phyloP scores from a whole-genome alignment of 1,140 invertebrate genomes.

The Eumaeus atala region DNA sequence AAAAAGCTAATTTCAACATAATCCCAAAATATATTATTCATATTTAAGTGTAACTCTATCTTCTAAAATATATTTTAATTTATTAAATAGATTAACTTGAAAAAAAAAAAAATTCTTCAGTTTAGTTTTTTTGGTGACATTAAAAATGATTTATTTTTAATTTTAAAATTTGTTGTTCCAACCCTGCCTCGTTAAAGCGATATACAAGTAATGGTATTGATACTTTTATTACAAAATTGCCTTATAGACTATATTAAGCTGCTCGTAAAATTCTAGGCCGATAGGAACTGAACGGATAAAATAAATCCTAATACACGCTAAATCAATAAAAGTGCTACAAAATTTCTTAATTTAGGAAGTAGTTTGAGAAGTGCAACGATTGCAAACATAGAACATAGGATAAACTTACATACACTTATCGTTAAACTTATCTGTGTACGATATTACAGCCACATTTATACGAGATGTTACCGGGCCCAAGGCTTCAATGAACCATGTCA shows the following conservation, averaged over 20 bases:
- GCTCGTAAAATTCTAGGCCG: conserved; percentile 59
- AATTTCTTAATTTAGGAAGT: conserved; percentile 30
- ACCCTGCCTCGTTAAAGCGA: conserved; percentile 71
- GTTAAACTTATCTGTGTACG: conserved; percentile 51
- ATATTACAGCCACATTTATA: conserved; percentile 46
- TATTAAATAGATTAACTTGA: conserved; percentile 14
- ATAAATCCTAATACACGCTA: conserved; percentile 38
- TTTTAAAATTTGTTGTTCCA: conserved; percentile 57
- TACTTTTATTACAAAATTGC: conserved; percentile 43
- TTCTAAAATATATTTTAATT: conserved; percentile 22
- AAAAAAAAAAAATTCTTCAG: conserved; percentile 30
- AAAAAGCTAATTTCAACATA: conserved; percentile 2
- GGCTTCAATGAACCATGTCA: conserved; percentile 13
- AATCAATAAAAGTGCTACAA: conserved; percentile 35
- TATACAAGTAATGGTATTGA: conserved; percentile 55
- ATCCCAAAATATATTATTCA: conserved; percentile 11
- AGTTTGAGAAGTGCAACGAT: conserved; percentile 33
- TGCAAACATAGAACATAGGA: conserved; percentile 36
- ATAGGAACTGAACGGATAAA: conserved; percentile 63
- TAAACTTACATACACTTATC: conserved; percentile 51
- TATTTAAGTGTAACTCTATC: conserved; percentile 8
- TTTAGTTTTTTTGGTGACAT: conserved; percentile 14
- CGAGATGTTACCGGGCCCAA: conserved; percentile 15
- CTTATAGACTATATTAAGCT: conserved; percentile 50
- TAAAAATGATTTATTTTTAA: conserved; percentile 36